Evolutionary conservation across 2,113 vertebrate species (phyloP), one percentile per base, ranked within the genome.

Genomic region (Drymodes brunneopygia): DNA sequence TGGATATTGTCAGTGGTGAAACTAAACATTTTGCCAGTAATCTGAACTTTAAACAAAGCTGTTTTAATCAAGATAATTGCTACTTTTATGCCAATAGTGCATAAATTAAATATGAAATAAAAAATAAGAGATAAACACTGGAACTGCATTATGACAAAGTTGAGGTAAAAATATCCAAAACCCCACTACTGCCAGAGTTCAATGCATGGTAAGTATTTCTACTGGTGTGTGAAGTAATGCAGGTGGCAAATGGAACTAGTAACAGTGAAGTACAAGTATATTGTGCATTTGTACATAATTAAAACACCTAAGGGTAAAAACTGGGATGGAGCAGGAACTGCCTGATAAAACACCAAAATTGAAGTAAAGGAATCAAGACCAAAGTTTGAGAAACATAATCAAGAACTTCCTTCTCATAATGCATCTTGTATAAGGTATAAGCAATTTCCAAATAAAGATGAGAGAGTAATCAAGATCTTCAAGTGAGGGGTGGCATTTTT

Each of bases 41-140:
- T 71, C 78, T 94, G 62, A 77, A 78, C 90, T 93, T 95, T 60
- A 92, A 90, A 90, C 80, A 91, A 88, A 96, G 61, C 74, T 94
- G 27, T 72, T 93, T 92, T 95, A 94, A 92, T 97, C 79, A 91
- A 81, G 71, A 56, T 78, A 83, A 81, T 92, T 85, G 51, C 69
- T 69, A 79, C 5, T 23, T 66, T 92, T 74, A 67, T 90, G 91
- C 86, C 89, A 97, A 75, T 25, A 45, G 35, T 27, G 64, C 40
- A 74, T 60, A 86, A 85, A 92, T 93, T 79, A 92, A 83, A 90
- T 61, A 56, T 66, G 61, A 85, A 91, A 62, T 77, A 33, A 77
- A 38, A 89, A 89, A 79, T 72, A 74, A 88, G 40, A 72, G 64
- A 50, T 36, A 74, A 66, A 88, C 48, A 38, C 65, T 78, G n/a